Evolutionary conservation across 2,113 vertebrate genomes (phyloP), one percentile per base, ranked within the genome.

Genomic region (Thunnus thynnus): DNA sequence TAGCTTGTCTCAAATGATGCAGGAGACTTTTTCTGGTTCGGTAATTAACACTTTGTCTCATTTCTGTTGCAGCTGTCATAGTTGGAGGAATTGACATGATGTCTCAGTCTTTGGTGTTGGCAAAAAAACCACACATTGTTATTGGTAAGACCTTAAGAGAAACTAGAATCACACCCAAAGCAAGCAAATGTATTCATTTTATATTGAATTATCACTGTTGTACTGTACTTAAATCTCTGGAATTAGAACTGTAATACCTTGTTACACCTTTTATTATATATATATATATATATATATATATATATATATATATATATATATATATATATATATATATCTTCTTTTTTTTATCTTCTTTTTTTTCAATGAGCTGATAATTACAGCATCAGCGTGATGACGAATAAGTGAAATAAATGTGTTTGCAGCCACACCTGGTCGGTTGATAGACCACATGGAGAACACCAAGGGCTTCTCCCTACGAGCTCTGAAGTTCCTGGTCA

Each of bases 1-100:
- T 9, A 0, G 14, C 2, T 11, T 0, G 10, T 75, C 52, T 25
- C 16, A 2, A n/a, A 1, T 8, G 20, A 18, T 17, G 13, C 0
- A 12, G 20, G 12, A 32, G 0, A 41, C 8, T 32, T 51, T 44
- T 4, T 17, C 0, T 41, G 47, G 3, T 22, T 78, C 13, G 60
- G 11, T 20, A 12, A 3, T 47, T 73, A 12, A 76, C 36, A 57
- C 18, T 0, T 0, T 2, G 0, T 73, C 69, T 83, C 75, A 0
- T 88, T 87, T 84, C 25, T 92, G 62, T 69, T 90, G 87, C 92
- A 99, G 98, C 96, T 2, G 98, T 99, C 54, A 90, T 99, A 30
- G 98, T 99, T 5, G 98, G 98, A 89, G 98, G 98, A 83, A 99
- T 99, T 81, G 98, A 99, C 75, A 96, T 97, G 14, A 99, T 99